Base-by-base conservation (phyloP, 2,888 invertebrate genomes). In the Smittia aterrima region DNA sequence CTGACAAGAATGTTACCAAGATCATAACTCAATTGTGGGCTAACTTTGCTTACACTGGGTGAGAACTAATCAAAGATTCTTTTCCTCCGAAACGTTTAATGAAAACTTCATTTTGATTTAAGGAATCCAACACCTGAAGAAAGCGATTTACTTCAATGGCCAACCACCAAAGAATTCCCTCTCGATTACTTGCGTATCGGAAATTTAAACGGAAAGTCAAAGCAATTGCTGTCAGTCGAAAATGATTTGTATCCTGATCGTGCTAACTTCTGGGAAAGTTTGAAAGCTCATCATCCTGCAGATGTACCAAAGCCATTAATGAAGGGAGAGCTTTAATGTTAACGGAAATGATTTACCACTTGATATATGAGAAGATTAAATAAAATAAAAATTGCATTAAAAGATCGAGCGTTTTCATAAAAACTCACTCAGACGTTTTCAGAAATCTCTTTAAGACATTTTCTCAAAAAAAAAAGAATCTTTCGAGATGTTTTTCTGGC, bases 21-120 rank as follows among this genome's bases (percentile, higher is more conserved):
- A 80, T 87, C 1, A 81, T 93, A 73, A 85, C 90, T 0, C 85
- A 84, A 0, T 79, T 92, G 54, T 93, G 92, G 90, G 87, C 87
- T 0, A 92, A 92, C 80, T 93, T 93, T 79, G 92, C 92, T 0
- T 87, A 85, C 70, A 85, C 85, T 67, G 89, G 90, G 92, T 92
- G 27, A 11, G 58, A 38, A 7, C 47, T 4, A 47, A n/a, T 13
- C 47, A 11, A 11, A n/a, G 11, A 47, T 47, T 47, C 32, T 32
- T 32, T 32, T 58, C n/a, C 47, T 74, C 22, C 24, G 22, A 18
- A 40, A 40, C 20, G 20, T 16, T 40, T 40, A 66, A 41, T 75
- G 74, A 24, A 71, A 76, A 75, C 73, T 75, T 75, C 71, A 3
- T 66, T 54, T 54, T 9, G 11, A 66, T 84, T 85, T 27, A 79